Conservation (phyloP, 2,888 invertebrate genomes). For the Napeogenes sylphis region DNA sequence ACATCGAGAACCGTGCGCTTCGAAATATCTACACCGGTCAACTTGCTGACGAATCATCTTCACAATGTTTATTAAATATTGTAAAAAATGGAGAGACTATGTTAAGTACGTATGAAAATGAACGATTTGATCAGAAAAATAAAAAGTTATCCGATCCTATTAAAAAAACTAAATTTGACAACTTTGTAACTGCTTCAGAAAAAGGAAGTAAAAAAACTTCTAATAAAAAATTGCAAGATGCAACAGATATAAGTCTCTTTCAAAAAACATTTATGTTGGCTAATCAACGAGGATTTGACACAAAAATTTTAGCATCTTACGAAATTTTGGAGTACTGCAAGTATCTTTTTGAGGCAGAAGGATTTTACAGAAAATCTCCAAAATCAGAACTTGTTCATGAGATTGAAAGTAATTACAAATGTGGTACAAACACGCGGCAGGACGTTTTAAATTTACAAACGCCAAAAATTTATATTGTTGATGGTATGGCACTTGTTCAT, state of each 20-base stretch:
- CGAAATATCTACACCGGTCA: background rate
- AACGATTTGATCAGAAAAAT: background rate
- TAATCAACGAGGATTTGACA: conserved; percentile 14
- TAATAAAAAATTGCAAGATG: conserved; percentile 6
- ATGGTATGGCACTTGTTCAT: conserved; percentile 20
- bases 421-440: conserved; percentile 11
- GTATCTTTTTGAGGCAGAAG: conserved; percentile 1
- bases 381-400: conserved; percentile 6
- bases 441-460: conserved; percentile 9
- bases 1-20: background rate
- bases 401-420: conserved; percentile 13
- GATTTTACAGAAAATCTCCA: conserved; percentile 4
- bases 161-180: conserved; percentile 1
- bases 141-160: conserved; percentile 1
- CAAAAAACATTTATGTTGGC: conserved; percentile 6
- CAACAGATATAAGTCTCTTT: conserved; percentile 2
- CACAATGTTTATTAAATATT: background rate
- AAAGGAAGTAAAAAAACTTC: conserved; percentile 1
- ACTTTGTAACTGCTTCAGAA: background rate
- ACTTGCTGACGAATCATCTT: conserved; percentile 2
- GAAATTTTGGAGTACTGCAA: conserved; percentile 3
- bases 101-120: background rate
- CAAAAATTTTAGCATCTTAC: conserved; percentile 11
- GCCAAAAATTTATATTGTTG: conserved; percentile 13
- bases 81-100: conserved; percentile 4